phyloP scores from a whole-genome alignment of 2,797 vertebrate species.

The Benthosema pterotum region DNA sequence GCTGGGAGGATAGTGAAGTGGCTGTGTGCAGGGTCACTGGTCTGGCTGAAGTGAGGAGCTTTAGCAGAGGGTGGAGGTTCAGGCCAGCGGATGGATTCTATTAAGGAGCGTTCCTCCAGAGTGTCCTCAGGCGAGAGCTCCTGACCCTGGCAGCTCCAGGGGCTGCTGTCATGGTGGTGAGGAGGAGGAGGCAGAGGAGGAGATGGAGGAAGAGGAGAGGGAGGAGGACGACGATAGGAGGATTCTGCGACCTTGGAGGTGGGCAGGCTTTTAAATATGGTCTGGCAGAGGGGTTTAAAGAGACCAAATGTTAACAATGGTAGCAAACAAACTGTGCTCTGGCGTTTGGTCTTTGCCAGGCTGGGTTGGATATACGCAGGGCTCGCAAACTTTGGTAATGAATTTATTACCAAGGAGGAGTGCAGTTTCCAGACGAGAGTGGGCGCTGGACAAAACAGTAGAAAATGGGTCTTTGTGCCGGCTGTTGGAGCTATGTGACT shows the following conservation, averaged over 20 bases:
- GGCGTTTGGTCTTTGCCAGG: too few relatives aligned
- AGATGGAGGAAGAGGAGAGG: too few relatives aligned
- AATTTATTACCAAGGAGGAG: too few relatives aligned
- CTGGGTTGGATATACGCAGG: too few relatives aligned
- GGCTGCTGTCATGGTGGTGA: background rate
- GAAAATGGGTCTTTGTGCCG: too few relatives aligned
- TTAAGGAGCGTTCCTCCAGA: slow-evolving; percentile 12
- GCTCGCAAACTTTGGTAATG: too few relatives aligned
- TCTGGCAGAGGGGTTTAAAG: background rate
- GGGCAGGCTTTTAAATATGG: background rate
- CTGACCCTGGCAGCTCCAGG: slow-evolving; percentile 26
- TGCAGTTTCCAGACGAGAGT: too few relatives aligned
- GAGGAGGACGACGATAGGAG: too few relatives aligned
- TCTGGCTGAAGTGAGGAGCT: slow-evolving; percentile 13
- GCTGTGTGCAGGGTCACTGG: slow-evolving; percentile 43
- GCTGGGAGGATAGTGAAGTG: slow-evolving; percentile 31
- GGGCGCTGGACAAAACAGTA: too few relatives aligned
- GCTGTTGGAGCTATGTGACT: too few relatives aligned
- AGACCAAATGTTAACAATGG: background rate
- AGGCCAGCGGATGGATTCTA: slow-evolving; percentile 41
- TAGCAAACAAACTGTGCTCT: too few relatives aligned
- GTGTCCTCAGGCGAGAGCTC: background rate
- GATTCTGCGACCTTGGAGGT: background rate
- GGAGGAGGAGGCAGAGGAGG: too few relatives aligned
- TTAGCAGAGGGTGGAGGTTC: slow-evolving; percentile 18